Evolutionary conservation across 2,797 vertebrate species (phyloP), one percentile per base, ranked within the genome.

Genomic region (Macropodus opercularis): DNA sequence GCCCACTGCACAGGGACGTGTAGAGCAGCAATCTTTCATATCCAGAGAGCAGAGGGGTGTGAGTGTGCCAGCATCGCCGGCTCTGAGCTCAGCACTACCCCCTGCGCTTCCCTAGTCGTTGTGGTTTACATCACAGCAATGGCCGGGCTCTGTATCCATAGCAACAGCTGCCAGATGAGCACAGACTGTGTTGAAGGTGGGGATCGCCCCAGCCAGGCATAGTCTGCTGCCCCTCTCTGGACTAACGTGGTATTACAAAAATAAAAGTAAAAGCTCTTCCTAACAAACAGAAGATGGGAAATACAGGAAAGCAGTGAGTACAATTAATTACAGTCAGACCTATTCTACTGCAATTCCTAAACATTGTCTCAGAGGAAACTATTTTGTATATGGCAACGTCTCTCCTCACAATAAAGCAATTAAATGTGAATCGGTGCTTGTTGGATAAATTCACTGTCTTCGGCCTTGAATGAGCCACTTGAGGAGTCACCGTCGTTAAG

Each of bases 171-270:
- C 82, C 63, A 80, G 79, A 85, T 76, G 81, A 85, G 73, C 43
- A 52, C 43, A 58, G 61, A 63, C 63, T 64, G 66, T 56, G 46
- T 57, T 23, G 55, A 59, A 54, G 66, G 67, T 41, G 42, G 52
- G 26, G 58, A 46, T 50, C 52, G 36, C 77, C 27, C 47, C 52
- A 73, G 68, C 39, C 34, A 51, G 54, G 22, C 72, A 60, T 72
- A 40, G 63, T 86, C 63, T 91, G 87, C 85, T 80, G 89, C 91
- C 88, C 86, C 89, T 90, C 27, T 56, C 82, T 91, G 93, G 87
- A 65, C n/a, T 0, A 43, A 41, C 10, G 19, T 2, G 2, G 53
- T 18, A 77, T 79, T 83, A 87, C 87, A 89, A 85, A 85, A 85
- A 86, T 58, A 89, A 67, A n/a, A 73, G 36, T 17, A 24, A 32